Percentiles rank a stretch among this genome's conserved stretches.
phyloP scores from a whole-genome alignment of 2,888 invertebrate genomes.

The Philopedon plagiatum region DNA sequence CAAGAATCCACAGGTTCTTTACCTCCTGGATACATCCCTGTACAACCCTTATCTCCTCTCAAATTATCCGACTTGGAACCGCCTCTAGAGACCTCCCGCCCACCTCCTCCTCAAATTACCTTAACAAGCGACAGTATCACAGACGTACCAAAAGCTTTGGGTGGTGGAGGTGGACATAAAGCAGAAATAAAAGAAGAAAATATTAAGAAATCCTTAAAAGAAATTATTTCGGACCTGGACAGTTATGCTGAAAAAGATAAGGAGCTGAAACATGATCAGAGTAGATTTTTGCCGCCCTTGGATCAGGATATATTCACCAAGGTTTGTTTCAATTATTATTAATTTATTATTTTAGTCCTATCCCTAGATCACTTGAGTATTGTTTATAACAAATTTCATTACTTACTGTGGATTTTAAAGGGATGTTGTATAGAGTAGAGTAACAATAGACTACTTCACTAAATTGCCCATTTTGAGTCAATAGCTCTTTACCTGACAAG shows the following conservation, averaged over 20 bases:
- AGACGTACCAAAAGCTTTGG: slow-evolving; percentile 36
- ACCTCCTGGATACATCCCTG: slow-evolving; percentile 56
- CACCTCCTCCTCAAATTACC: slow-evolving; percentile 44
- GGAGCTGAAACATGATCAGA: slow-evolving; percentile 45
- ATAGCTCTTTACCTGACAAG: too few species aligned
- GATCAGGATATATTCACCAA: slow-evolving; percentile 36
- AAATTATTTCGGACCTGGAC: slow-evolving; percentile 76
- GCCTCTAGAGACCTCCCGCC: slow-evolving; percentile 44
- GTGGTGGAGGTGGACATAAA: slow-evolving; percentile 32
- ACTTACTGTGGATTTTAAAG: too few species aligned
- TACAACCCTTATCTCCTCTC: slow-evolving; percentile 55
- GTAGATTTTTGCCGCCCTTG: slow-evolving; percentile 25
- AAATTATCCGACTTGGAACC: slow-evolving; percentile 49
- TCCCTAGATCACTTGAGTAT: too few species aligned
- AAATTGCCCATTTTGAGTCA: too few species aligned
- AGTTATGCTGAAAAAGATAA: slow-evolving; percentile 71
- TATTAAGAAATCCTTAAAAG: slow-evolving; percentile 73
- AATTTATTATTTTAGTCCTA: too few species aligned
- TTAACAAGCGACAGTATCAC: slow-evolving; percentile 42
- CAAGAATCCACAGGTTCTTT: slow-evolving; percentile 35
- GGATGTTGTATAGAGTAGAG: too few species aligned
- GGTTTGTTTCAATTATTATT: neutral
- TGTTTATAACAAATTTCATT: too few species aligned
- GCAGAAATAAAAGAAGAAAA: slow-evolving; percentile 71
- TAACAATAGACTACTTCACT: too few species aligned